phyloP scores from a whole-genome alignment of 2,888 invertebrate genomes.

The Rotaria socialis region DNA sequence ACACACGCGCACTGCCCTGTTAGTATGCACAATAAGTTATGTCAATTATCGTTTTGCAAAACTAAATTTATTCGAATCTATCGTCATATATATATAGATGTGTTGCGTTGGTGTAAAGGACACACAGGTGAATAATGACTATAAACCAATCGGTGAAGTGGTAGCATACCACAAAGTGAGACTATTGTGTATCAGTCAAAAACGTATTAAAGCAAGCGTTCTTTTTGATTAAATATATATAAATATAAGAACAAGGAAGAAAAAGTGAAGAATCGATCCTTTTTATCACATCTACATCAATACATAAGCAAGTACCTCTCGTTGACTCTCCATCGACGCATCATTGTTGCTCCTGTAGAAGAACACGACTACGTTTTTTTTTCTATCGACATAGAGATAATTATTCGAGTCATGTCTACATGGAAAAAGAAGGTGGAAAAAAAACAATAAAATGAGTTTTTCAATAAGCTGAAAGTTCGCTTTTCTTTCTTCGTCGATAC shows the following conservation, averaged over 20 bases:
- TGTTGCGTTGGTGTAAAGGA: background rate
- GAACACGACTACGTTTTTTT: no score
- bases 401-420: background rate
- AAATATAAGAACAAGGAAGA: background rate
- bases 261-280: background rate
- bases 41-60: background rate
- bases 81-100: background rate
- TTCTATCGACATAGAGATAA: background rate
- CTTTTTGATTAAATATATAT: background rate
- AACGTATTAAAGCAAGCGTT: background rate
- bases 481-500: no score
- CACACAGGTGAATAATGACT: background rate
- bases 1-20: background rate
- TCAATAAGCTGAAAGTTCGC: no score
- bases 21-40: background rate
- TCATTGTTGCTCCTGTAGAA: background rate
- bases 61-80: background rate
- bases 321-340: background rate
- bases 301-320: background rate
- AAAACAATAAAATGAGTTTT: no score
- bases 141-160: background rate
- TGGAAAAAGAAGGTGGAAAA: no score
- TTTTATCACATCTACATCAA: background rate
- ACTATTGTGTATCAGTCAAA: background rate
- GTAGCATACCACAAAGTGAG: background rate